Evolutionary conservation across 92 coral and sea anemone species (phyloP).

Genomic region (Actinostola sp.): DNA sequence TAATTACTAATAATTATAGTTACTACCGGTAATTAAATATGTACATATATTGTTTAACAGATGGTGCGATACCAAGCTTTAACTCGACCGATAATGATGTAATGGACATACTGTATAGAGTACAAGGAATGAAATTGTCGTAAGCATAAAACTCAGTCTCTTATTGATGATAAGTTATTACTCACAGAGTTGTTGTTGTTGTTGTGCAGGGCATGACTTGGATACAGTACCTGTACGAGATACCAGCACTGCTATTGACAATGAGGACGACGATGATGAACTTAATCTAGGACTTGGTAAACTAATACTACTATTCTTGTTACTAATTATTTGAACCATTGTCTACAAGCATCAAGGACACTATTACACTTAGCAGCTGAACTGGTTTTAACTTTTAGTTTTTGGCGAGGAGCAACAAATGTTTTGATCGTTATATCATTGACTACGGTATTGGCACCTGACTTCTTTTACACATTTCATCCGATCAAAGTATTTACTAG

Average conservation of each 20-base stretch:
- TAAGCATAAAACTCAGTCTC: conserved; percentile 1
- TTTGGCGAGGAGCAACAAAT: no score
- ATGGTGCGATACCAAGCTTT: conserved; percentile 68
- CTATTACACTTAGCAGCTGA: no score
- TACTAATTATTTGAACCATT: neutral
- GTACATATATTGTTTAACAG: conserved; percentile 38
- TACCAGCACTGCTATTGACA: conserved; percentile 55
- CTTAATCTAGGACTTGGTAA: conserved; percentile 84
- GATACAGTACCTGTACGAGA: conserved; percentile 87
- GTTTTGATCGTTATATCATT: no score
- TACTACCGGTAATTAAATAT: no score
- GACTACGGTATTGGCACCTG: no score
- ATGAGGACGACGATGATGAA: conserved; percentile 72
- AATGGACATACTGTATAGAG: conserved; percentile 92
- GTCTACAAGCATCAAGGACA: neutral
- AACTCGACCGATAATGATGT: conserved; percentile 77
- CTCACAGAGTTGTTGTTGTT: neutral
- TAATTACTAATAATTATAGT: no score
- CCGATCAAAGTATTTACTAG: no score
- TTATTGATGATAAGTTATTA: no score
- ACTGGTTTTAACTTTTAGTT: no score
- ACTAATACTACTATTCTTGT: neutral
- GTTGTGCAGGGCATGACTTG: conserved; percentile 49
- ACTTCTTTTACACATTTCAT: no score
- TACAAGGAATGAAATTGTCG: conserved; percentile 82